Evolutionary conservation across 30 jellyfish, hydroid and myxozoan species (phyloP).

Genomic region (Aurelia coerulea): DNA sequence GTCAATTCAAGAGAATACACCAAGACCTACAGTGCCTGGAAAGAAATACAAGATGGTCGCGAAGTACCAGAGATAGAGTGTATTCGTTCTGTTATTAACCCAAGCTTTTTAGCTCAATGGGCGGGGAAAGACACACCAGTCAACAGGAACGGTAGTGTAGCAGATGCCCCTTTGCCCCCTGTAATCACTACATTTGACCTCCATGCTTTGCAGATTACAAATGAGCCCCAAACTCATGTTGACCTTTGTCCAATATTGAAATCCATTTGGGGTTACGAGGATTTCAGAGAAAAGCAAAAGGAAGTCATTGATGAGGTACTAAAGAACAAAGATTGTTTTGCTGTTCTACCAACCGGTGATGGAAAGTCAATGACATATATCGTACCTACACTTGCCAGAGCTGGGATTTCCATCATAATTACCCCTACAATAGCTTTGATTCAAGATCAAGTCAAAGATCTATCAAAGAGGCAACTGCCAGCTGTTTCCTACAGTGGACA

Average conservation of each 20-base stretch:
- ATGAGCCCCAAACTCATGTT: neutral
- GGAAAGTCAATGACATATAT: neutral
- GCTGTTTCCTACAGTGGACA: neutral
- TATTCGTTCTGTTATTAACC: no score
- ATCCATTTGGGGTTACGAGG: neutral
- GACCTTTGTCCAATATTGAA: neutral
- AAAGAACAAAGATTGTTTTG: neutral
- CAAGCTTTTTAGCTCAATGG: no score
- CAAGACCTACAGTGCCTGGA: no score
- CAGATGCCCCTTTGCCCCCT: neutral
- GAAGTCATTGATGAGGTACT: neutral
- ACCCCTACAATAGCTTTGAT: neutral
- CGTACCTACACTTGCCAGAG: neutral
- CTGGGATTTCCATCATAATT: neutral
- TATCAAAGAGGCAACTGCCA: neutral
- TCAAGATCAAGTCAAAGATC: neutral
- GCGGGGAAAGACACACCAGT: no score
- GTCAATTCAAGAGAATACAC: no score
- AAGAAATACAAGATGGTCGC: no score
- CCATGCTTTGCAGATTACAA: neutral
- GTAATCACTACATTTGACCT: neutral
- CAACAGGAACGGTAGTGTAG: no score
- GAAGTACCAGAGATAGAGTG: no score
- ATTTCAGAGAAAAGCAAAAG: neutral
- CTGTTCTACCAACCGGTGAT: neutral